These are phyloP conservation scores for Kryphioiulus occultus DNA, from an alignment of 2,888 invertebrate species.

Conservation along the genomic window DNA sequence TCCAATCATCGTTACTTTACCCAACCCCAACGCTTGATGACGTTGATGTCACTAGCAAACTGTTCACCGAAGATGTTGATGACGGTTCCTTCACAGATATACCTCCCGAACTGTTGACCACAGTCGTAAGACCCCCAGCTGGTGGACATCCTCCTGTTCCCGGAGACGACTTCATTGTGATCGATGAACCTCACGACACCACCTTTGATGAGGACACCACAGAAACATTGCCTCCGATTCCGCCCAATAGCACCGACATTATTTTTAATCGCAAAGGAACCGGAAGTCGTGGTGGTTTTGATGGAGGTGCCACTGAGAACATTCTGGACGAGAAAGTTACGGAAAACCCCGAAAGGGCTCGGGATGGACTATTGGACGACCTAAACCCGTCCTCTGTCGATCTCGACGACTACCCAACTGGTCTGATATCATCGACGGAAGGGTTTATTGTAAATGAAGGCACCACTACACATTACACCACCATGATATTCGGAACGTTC, in stretches of 20 bases:
- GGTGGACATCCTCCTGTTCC: background rate
- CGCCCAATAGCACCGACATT: conserved; percentile 54
- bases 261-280: conserved; percentile 52
- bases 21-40: background rate
- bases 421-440: conserved; percentile 66
- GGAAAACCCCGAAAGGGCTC: conserved; percentile 49
- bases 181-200: conserved; percentile 53
- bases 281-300: conserved; percentile 44
- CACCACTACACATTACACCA: conserved; percentile 67
- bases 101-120: background rate
- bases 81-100: background rate
- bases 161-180: conserved; percentile 48
- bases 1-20: background rate
- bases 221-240: conserved; percentile 53
- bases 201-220: conserved; percentile 50
- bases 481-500: conserved; percentile 67
- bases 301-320: conserved; percentile 48
- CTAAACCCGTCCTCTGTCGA: conserved; percentile 47
- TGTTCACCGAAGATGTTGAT: background rate
- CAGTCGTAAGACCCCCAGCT: background rate
- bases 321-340: conserved; percentile 51
- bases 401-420: conserved; percentile 60
- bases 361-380: conserved; percentile 46
- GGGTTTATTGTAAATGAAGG: conserved; percentile 65
- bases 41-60: background rate